These are phyloP conservation scores for Hirtodrosophila trivittata DNA, from an alignment of 2,888 invertebrate genomes.

Conservation along the genomic window DNA sequence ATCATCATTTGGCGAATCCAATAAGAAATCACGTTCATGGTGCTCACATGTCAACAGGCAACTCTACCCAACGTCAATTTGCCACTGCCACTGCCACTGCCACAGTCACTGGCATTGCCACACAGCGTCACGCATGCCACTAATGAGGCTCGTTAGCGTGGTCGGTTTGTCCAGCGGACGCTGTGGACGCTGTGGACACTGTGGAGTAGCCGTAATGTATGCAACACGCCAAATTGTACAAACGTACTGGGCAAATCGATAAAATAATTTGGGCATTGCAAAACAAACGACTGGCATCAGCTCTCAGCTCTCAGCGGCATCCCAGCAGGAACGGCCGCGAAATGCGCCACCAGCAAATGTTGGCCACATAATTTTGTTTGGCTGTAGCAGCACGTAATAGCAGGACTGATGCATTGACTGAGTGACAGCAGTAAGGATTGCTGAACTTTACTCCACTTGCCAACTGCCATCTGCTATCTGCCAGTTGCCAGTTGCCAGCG, in stretches of 20 bases:
- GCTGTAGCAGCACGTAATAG: slow-evolving; percentile 63
- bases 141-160: slow-evolving; percentile 78
- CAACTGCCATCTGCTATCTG: slow-evolving; percentile 12
- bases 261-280: slow-evolving; percentile 74
- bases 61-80: slow-evolving; percentile 18
- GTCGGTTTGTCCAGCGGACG: slow-evolving; percentile 43
- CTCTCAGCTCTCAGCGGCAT: not conserved
- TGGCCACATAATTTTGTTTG: slow-evolving; percentile 75
- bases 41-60: slow-evolving; percentile 52
- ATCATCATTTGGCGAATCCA: slow-evolving; percentile 38
- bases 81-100: slow-evolving; percentile 10
- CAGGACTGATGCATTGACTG: slow-evolving; percentile 33
- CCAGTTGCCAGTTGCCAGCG: slow-evolving; percentile 3
- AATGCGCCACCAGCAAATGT: slow-evolving; percentile 52
- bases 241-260: slow-evolving; percentile 74
- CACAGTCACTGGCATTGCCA: slow-evolving; percentile 35
- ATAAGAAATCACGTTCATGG: slow-evolving; percentile 64
- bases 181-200: not conserved
- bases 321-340: slow-evolving; percentile 31
- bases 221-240: slow-evolving; percentile 76
- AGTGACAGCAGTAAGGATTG: slow-evolving; percentile 14
- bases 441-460: not conserved
- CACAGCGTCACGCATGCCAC: slow-evolving; percentile 69
- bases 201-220: slow-evolving; percentile 55
- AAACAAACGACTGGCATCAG: slow-evolving; percentile 53